Percentiles rank a stretch among this genome's conserved stretches.
phyloP scores from a whole-genome alignment of 2,888 invertebrate genomes.

The Scaptomyza polygonia region DNA sequence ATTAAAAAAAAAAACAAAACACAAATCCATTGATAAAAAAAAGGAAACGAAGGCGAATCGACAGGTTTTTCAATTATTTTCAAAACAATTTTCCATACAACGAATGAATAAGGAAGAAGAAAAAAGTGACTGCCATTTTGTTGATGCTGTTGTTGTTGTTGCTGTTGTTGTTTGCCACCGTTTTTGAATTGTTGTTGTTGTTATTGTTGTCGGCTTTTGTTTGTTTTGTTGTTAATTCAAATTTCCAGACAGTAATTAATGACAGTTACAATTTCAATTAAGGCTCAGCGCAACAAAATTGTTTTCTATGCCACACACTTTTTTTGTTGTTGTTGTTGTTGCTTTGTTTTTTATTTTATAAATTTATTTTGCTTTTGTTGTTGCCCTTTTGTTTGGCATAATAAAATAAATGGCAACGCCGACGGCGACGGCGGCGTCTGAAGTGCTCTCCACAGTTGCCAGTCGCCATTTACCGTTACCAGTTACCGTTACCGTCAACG shows the following conservation, averaged over 20 bases:
- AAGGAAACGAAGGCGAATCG: slow-evolving; percentile 55
- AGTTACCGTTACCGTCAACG: slow-evolving; percentile 53
- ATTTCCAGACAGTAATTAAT: slow-evolving; percentile 84
- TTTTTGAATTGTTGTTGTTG: slow-evolving; percentile 47
- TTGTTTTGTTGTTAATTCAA: slow-evolving; percentile 72
- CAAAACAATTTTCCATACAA: slow-evolving; percentile 42
- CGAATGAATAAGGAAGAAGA: slow-evolving; percentile 3
- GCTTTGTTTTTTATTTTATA: slow-evolving; percentile 33
- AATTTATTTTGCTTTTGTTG: slow-evolving; percentile 42
- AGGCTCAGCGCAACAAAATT: slow-evolving; percentile 58
- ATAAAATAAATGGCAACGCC: slow-evolving; percentile 80
- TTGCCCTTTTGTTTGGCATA: slow-evolving; percentile 67
- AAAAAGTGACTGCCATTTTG: slow-evolving; percentile 49
- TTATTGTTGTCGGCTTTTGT: slow-evolving; percentile 48
- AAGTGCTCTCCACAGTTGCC: slow-evolving; percentile 77
- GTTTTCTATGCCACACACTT: slow-evolving; percentile 65
- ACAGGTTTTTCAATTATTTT: slow-evolving; percentile 79
- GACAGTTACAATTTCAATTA: slow-evolving; percentile 83
- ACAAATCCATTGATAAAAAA: slow-evolving; percentile 10
- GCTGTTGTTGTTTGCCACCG: slow-evolving; percentile 35
- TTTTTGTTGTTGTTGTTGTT: slow-evolving; percentile 12
- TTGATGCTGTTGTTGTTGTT: slow-evolving; percentile 22
- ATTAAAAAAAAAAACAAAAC: slow-evolving; percentile 75
- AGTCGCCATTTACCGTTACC: slow-evolving; percentile 51
- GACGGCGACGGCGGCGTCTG: slow-evolving; percentile 62